phyloP scores from a whole-genome alignment of 2,888 invertebrate genomes.

The Odontocolon sp. region DNA sequence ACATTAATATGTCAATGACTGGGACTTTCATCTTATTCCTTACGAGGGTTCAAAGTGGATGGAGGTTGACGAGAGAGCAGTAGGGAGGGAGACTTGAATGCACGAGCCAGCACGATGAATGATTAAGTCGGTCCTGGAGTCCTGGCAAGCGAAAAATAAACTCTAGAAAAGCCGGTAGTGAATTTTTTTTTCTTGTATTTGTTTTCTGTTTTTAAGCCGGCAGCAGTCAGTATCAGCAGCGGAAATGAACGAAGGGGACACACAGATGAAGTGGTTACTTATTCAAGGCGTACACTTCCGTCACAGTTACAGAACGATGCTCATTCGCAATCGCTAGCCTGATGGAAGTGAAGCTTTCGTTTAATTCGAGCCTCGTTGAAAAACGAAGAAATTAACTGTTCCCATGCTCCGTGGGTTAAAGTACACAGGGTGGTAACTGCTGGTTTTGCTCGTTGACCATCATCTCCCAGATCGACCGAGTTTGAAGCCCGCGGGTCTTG shows the following conservation, averaged over 20 bases:
- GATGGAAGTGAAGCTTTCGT: not conserved
- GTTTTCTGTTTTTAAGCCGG: conserved; percentile 59
- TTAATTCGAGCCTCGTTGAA: not conserved
- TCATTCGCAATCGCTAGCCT: not conserved
- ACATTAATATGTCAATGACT: too few relatives aligned
- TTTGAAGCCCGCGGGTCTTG: conserved; percentile 37
- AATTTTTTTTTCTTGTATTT: conserved; percentile 56
- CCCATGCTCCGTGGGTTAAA: not conserved
- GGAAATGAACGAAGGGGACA: conserved; percentile 76
- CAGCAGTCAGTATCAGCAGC: conserved; percentile 60
- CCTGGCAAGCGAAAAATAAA: conserved; percentile 37
- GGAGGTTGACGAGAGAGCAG: not conserved
- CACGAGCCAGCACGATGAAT: conserved; percentile 56
- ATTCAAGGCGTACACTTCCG: conserved; percentile 73
- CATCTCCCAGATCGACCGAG: not conserved
- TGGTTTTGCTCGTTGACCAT: not conserved
- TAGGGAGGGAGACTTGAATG: conserved; percentile 54
- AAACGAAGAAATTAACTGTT: not conserved
- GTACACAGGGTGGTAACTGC: too few relatives aligned
- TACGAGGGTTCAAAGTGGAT: not conserved
- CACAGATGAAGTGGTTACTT: conserved; percentile 75
- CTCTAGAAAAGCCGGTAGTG: conserved; percentile 66
- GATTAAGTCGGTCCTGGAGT: conserved; percentile 50
- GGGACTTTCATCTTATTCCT: too few relatives aligned
- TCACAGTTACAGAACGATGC: conserved; percentile 5